A percentile compares a stretch with the other conserved stretches of the same genome.
phyloP scores from a whole-genome alignment of 2,888 invertebrate genomes.

The Tenthredo scrophulariae region DNA sequence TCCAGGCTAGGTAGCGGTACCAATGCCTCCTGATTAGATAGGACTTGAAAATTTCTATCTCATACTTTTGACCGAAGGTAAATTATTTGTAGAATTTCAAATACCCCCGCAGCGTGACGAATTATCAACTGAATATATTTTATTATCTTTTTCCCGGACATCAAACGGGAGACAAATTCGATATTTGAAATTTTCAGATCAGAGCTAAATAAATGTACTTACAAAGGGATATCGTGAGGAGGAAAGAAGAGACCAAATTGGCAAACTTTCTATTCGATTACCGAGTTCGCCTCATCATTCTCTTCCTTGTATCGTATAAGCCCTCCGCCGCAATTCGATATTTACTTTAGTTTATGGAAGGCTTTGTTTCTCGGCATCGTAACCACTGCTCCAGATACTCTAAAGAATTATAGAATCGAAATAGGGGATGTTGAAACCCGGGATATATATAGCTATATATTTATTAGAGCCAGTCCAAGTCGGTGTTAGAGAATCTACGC shows the following conservation, averaged over 20 bases:
- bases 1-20: background rate
- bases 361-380: conserved; percentile 7
- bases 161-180: background rate
- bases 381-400: background rate
- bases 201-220: background rate
- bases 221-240: background rate
- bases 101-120: background rate
- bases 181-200: background rate
- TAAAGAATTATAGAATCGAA: background rate
- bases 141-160: background rate
- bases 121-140: background rate
- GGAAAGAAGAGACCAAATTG: background rate
- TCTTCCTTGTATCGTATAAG: background rate
- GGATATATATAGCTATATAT: no score
- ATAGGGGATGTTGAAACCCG: background rate
- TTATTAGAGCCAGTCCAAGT: no score
- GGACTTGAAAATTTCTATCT: background rate
- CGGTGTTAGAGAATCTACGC: no score
- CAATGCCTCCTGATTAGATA: conserved; percentile 23
- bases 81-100: background rate
- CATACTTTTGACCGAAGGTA: background rate
- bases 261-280: conserved; percentile 23
- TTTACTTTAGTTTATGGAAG: background rate
- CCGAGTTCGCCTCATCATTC: background rate
- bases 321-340: background rate